Percentiles rank a stretch among this genome's conserved stretches.
These are phyloP conservation scores for Sitta europaea DNA, from an alignment of 2,113 vertebrate species.

Conservation along the genomic window DNA sequence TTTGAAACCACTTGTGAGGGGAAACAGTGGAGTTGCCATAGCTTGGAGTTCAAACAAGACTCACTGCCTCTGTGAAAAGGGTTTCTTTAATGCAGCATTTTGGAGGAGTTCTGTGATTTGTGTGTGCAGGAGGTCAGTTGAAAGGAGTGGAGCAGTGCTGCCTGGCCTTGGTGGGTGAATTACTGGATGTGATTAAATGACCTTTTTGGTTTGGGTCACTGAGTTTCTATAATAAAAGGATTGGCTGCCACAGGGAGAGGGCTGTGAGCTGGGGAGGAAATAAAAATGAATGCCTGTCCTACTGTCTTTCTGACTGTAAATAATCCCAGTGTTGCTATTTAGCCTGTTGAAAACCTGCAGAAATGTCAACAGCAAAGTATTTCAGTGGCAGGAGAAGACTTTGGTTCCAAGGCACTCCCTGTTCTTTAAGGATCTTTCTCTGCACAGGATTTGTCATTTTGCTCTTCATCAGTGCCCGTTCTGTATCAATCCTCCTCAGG, in stretches of 20 bases:
- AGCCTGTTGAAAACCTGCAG: not conserved
- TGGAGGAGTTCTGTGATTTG: not conserved
- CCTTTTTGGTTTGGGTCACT: slow-evolving; percentile 21
- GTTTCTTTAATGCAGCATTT: not conserved
- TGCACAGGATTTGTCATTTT: not conserved
- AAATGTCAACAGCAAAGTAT: not conserved
- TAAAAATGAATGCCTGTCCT: not conserved
- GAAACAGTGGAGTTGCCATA: not conserved
- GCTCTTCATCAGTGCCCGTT: not conserved
- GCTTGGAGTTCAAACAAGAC: not conserved
- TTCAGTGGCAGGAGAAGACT: not conserved
- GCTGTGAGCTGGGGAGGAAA: not conserved
- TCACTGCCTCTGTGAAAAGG: not conserved
- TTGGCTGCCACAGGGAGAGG: not conserved
- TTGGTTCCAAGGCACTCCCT: not conserved
- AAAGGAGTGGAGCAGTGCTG: not conserved
- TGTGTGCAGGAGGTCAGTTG: not conserved
- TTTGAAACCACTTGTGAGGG: not conserved
- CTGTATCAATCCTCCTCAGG: not conserved
- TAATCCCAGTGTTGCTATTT: not conserved
- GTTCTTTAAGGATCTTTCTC: not conserved
- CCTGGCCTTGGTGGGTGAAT: not conserved
- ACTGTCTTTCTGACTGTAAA: not conserved
- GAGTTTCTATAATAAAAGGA: not conserved
- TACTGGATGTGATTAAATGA: slow-evolving; percentile 41